These are phyloP conservation scores for Diplogasteroides magnus DNA, from an alignment of 1,140 invertebrate genomes.

Conservation along the genomic window DNA sequence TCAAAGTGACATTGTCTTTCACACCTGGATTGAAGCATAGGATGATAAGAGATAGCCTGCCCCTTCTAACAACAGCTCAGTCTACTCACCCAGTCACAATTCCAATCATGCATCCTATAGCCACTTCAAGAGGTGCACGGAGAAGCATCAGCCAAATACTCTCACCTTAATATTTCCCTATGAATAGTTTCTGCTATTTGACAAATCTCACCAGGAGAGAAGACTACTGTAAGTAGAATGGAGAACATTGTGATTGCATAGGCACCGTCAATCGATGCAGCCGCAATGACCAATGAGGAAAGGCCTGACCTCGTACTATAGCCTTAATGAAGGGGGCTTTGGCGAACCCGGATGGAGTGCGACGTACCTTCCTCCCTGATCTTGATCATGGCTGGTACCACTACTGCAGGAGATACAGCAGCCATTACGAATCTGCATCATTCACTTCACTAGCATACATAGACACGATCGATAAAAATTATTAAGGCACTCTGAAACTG, in stretches of 20 bases:
- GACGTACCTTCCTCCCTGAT: constrained; percentile 74
- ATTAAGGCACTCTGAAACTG: no score
- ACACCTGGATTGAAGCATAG: no score
- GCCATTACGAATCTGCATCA: constrained; percentile 68
- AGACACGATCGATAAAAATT: no score
- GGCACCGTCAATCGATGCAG: constrained; percentile 78
- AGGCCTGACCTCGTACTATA: constrained; percentile 84
- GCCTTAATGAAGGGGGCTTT: no score
- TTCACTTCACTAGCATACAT: no score
- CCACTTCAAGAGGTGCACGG: constrained; percentile 49
- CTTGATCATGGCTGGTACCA: constrained; percentile 80
- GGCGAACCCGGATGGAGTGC: no score
- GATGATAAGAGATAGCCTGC: no score
- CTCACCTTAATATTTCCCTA: constrained; percentile 41
- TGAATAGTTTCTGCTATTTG: constrained; percentile 23
- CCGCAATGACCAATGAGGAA: constrained; percentile 85
- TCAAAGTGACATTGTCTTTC: no score
- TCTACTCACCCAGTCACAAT: constrained; percentile 2
- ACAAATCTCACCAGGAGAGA: constrained; percentile 68
- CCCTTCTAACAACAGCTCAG: no score
- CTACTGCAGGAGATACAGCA: constrained; percentile 86
- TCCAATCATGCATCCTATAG: constrained; percentile 55
- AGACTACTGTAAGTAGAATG: constrained; percentile 74
- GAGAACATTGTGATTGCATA: constrained; percentile 78
- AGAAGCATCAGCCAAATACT: constrained; percentile 9